Evolutionary conservation across 1,140 invertebrate genomes (phyloP).

Genomic region (Pomacea maculata): DNA sequence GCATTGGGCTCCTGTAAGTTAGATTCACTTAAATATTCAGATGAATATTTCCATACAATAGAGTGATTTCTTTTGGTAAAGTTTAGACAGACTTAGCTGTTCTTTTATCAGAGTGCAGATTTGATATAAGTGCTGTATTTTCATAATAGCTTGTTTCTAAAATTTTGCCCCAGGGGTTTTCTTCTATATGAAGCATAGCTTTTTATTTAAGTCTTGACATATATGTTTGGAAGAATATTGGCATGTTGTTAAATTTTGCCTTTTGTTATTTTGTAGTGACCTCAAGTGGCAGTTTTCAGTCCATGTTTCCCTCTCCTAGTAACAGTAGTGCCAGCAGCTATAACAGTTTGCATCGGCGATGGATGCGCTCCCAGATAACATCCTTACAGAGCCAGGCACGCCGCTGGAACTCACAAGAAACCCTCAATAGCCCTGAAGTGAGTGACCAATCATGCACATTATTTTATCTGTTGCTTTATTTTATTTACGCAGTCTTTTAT

Average conservation of each 20-base stretch:
- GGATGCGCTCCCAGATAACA: conserved; percentile 69
- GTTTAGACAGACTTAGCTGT: no score
- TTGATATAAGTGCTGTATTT: no score
- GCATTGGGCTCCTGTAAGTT: conserved; percentile 58
- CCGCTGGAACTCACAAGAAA: conserved; percentile 43
- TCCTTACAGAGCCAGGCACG: conserved; percentile 65
- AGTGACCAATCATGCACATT: not conserved
- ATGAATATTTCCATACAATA: not conserved
- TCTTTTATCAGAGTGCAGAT: no score
- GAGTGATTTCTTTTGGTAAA: no score
- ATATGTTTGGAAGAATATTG: no score
- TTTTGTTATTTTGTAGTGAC: conserved; percentile 43
- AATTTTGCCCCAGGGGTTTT: no score
- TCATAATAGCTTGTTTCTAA: no score
- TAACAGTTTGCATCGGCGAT: conserved; percentile 70
- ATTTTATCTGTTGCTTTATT: not conserved
- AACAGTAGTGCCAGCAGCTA: conserved; percentile 59
- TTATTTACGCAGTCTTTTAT: no score
- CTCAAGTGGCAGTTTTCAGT: conserved; percentile 60
- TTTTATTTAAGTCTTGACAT: no score
- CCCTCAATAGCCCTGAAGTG: conserved; percentile 34
- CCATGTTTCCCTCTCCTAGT: conserved; percentile 45
- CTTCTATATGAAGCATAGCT: no score
- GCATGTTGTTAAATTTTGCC: no score
- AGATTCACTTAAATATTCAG: not conserved